A percentile compares a stretch with the other conserved stretches of the same genome.
Conservation (phyloP, 2,113 vertebrate genomes). For the Prochilodus magdalenae region DNA sequence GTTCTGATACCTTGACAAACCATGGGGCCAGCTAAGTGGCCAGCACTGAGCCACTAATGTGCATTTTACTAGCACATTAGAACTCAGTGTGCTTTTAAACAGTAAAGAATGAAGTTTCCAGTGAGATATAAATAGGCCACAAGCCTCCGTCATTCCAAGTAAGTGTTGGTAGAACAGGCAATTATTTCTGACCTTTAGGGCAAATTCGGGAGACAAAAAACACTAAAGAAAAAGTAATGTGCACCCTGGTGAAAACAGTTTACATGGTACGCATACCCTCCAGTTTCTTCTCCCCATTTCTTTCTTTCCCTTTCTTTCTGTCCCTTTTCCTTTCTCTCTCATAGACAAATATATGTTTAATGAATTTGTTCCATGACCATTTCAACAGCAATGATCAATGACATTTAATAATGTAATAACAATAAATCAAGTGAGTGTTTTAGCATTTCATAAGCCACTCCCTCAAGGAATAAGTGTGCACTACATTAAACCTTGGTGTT, state of each 20-base stretch:
- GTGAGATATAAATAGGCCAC: background rate
- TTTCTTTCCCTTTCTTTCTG: too few relatives aligned
- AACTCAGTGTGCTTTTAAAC: background rate
- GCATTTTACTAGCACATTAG: background rate
- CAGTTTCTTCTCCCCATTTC: background rate
- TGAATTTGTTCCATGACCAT: background rate
- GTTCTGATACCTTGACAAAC: background rate
- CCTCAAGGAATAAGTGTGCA: background rate
- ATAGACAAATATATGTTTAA: background rate
- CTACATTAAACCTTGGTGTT: background rate
- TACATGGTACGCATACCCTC: background rate
- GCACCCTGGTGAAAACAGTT: constrained; percentile 5
- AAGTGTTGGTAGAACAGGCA: constrained; percentile 10
- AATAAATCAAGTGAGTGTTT: background rate
- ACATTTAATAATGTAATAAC: background rate
- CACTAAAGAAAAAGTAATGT: background rate
- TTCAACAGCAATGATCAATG: background rate
- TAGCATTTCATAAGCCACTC: background rate
- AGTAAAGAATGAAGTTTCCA: constrained; percentile 2
- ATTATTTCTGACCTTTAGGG: constrained; percentile 27
- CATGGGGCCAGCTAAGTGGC: background rate
- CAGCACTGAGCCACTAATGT: background rate
- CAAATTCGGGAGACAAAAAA: constrained; percentile 17
- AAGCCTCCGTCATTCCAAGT: background rate
- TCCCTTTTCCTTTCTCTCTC: too few relatives aligned